Evolutionary conservation across 2,888 invertebrate species (phyloP), one percentile per base, ranked within the genome.

Genomic region (Aspidapion aeneum): DNA sequence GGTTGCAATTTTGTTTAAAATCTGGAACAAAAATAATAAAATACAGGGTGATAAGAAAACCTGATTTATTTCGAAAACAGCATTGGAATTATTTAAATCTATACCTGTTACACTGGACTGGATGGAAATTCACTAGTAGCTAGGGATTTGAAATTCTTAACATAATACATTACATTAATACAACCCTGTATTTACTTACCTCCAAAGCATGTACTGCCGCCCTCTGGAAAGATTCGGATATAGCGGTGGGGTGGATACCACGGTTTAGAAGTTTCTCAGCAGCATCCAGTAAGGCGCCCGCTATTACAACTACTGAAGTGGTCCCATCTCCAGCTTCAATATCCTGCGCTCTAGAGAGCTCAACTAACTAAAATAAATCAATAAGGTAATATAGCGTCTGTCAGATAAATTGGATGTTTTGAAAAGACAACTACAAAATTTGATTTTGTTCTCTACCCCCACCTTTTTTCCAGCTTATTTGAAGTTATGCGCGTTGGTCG

Each of bases 291-390:
- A 99, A 81, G 68, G 97, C 94, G 58, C 99, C 99, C 70, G 98
- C 98, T 74, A 99, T 89, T 3, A 99, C 94, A 9, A 98, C 98
- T 61, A 99, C 99, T 19, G 97, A 94, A 9, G 99, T 99, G 19
- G 99, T 99, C 63, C 99, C 99, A 83, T 99, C 99, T 56, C 99
- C 99, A 73, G 99, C 99, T 82, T 98, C 98, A 73, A 98, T 90
- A 80, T 99, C 99, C 83, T 98, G 99, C 18, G 99, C 98, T 75
- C 96, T 93, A 1, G 98, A 98, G 69, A 99, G 83, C 81, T 99
- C 99, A 2, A 99, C 99, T 77, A 99, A 84, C 95, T 95, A 76
- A 81, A 51, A 50, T 17, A 54, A 22, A 52, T 55, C 19, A 52
- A 5, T 17, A 9, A 18, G 5, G 17, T 5, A 52, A 52, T 52